A percentile compares a stretch with the other conserved stretches of the same genome.
These are phyloP conservation scores for Chauna torquata DNA, from an alignment of 2,113 vertebrate species.

Conservation along the genomic window DNA sequence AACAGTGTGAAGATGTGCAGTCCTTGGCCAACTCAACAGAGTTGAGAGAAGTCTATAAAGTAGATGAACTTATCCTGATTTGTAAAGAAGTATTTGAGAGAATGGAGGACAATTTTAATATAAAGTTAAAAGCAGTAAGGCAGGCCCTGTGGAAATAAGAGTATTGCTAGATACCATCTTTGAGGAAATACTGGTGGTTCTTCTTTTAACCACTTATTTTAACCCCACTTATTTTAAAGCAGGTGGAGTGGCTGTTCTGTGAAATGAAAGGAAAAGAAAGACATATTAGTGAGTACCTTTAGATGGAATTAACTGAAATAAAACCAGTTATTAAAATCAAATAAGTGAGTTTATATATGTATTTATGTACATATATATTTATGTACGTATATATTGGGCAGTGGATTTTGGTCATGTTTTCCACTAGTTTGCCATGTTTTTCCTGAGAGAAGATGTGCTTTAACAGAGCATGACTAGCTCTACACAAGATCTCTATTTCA, in stretches of 20 bases:
- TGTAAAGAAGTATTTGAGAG: neutral
- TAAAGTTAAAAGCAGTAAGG: neutral
- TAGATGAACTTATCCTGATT: neutral
- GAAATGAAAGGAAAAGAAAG: neutral
- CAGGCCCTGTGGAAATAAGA: neutral
- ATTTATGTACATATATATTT: neutral
- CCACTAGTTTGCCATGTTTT: accelerated
- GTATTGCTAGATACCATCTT: neutral
- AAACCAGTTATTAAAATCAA: neutral
- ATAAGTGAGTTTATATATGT: neutral
- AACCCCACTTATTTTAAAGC: neutral
- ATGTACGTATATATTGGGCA: neutral
- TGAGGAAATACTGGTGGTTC: neutral
- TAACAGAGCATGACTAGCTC: neutral
- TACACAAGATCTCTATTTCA: neutral
- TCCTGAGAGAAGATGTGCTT: neutral
- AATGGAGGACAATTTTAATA: neutral
- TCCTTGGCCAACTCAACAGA: neutral
- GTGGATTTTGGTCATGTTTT: neutral
- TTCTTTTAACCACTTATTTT: neutral
- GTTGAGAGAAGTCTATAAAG: neutral
- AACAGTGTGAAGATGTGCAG: neutral
- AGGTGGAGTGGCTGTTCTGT: neutral
- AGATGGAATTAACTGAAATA: neutral
- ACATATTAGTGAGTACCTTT: neutral